A percentile compares a stretch with the other conserved stretches of the same genome.
Conservation (phyloP, 2,113 vertebrate genomes). For the Actinemys pallida region DNA sequence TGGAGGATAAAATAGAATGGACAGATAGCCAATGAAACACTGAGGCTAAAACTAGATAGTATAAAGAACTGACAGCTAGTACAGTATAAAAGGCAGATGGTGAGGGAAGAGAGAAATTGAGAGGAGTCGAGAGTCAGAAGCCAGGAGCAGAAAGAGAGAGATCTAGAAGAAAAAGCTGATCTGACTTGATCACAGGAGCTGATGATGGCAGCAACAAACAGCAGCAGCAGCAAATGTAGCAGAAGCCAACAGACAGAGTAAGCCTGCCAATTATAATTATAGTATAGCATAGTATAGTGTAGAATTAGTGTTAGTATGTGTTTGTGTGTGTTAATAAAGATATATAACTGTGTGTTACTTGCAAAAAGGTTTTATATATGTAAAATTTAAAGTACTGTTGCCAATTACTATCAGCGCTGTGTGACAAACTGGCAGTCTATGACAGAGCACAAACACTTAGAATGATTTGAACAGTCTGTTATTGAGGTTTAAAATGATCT, state of each 20-base stretch:
- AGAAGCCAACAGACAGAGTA: background rate
- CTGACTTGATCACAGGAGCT: background rate
- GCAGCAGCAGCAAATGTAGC: background rate
- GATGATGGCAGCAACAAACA: too few species aligned
- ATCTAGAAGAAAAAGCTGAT: background rate
- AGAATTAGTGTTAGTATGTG: background rate
- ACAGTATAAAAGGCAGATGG: background rate
- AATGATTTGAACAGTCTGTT: background rate
- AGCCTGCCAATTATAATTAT: background rate
- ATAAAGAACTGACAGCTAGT: background rate
- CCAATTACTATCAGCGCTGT: background rate
- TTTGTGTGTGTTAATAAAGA: background rate
- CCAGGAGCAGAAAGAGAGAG: background rate
- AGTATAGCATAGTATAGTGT: background rate
- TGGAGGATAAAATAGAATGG: background rate
- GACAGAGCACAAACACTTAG: background rate
- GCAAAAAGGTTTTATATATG: background rate
- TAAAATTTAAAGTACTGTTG: background rate
- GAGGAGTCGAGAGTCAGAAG: background rate
- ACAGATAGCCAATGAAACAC: background rate
- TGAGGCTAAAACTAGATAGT: background rate
- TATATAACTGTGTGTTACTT: background rate
- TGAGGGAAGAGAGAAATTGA: background rate
- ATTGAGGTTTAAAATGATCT: background rate
- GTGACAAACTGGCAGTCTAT: background rate